Conservation (phyloP, 2,113 vertebrate species). For the Centropus unirufus region DNA sequence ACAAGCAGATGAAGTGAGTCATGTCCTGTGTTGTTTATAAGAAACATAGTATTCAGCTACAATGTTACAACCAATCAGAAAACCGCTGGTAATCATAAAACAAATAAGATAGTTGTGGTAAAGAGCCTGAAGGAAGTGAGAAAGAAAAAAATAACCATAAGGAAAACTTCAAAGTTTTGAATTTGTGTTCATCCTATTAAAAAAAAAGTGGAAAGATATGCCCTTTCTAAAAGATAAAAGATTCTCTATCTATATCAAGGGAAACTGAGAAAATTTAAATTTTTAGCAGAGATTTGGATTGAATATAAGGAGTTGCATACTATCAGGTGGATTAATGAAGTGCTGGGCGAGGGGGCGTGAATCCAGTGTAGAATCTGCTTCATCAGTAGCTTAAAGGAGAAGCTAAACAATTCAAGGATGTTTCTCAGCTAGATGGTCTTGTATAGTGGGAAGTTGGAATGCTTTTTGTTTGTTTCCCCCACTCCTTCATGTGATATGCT, state of each 20-base stretch:
- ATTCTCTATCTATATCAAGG: neutral
- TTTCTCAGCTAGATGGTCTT: neutral
- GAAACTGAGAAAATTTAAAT: neutral
- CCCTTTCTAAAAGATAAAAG: neutral
- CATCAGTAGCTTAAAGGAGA: neutral
- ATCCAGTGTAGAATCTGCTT: neutral
- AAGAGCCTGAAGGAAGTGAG: neutral
- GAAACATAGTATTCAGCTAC: neutral
- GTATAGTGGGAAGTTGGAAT: neutral
- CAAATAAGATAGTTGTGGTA: neutral
- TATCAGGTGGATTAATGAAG: neutral
- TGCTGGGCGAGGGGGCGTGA: neutral
- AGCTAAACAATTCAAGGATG: neutral
- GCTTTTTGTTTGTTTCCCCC: neutral
- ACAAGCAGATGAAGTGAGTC: neutral
- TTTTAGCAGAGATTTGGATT: neutral
- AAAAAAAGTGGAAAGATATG: neutral
- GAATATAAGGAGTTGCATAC: neutral
- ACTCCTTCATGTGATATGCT: neutral
- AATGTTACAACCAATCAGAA: neutral
- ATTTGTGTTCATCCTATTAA: neutral
- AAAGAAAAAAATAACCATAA: neutral
- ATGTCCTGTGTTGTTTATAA: neutral
- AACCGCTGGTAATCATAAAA: neutral
- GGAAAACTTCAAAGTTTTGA: neutral